phyloP scores from a whole-genome alignment of 2,797 vertebrate genomes.

The Pantherophis alleghaniensis region DNA sequence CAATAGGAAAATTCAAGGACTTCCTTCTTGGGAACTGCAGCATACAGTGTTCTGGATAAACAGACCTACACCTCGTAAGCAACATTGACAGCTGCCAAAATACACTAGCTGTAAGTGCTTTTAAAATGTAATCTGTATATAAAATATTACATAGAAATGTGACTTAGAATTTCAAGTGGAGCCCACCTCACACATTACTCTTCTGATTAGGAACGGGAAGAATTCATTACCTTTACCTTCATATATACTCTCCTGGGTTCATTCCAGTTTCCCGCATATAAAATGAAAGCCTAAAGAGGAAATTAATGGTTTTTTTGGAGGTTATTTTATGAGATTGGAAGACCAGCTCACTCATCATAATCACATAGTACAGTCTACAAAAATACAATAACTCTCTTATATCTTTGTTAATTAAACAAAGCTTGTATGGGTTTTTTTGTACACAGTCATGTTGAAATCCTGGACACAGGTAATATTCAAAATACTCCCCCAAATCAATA shows the following conservation, averaged over 20 bases:
- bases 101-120: not conserved
- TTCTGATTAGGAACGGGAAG: not conserved
- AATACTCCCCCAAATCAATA: not conserved
- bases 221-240: not conserved
- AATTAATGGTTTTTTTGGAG: not conserved
- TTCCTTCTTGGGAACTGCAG: not conserved
- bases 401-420: not conserved
- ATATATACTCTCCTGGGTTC: not conserved
- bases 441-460: not conserved
- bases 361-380: not conserved
- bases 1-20: conserved; percentile 4
- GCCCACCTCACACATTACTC: not conserved
- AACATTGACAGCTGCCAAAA: conserved; percentile 17
- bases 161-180: not conserved
- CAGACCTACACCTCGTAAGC: not conserved
- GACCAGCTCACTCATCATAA: not conserved
- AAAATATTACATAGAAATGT: not conserved
- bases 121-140: not conserved
- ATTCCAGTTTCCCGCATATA: not conserved
- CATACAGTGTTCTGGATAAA: not conserved
- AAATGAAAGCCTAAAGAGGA: not conserved
- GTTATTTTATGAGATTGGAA: not conserved
- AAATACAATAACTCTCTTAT: not conserved
- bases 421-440: not conserved
- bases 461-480: not conserved